phyloP scores from a whole-genome alignment of 2,797 vertebrate genomes.

The Oreochromis mossambicus region DNA sequence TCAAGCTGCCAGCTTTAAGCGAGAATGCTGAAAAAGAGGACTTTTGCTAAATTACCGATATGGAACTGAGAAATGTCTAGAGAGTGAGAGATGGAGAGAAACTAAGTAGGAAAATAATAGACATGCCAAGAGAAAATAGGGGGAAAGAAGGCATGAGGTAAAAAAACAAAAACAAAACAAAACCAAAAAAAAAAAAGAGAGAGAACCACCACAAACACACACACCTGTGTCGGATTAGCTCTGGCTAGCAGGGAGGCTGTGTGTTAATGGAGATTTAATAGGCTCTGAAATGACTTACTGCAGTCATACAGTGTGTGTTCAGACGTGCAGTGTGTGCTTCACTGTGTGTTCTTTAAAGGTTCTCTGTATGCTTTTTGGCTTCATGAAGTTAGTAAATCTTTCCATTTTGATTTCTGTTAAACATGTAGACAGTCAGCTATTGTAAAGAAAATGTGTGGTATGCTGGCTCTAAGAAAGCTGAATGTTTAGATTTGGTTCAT shows the following conservation, averaged over 20 bases:
- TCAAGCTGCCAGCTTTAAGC: conserved; percentile 7
- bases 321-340: neutral
- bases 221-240: conserved; percentile 69
- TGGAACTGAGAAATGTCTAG: neutral
- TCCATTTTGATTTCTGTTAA: conserved; percentile 5
- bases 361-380: conserved; percentile 5
- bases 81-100: neutral
- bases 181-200: neutral
- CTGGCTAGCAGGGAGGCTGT: conserved; percentile 51
- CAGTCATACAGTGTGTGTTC: neutral
- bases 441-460: neutral
- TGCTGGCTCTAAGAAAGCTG: neutral
- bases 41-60: neutral
- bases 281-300: conserved; percentile 62
- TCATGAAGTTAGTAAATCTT: conserved; percentile 27
- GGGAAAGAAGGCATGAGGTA: neutral
- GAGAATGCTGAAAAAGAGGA: conserved; percentile 10
- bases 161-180: neutral
- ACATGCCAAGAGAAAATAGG: neutral
- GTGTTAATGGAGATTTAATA: conserved; percentile 75
- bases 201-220: neutral
- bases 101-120: neutral
- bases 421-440: neutral
- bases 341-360: neutral
- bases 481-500: conserved; percentile 15